phyloP scores from a whole-genome alignment of 2,113 vertebrate genomes.

The Oreocharis arfaki region DNA sequence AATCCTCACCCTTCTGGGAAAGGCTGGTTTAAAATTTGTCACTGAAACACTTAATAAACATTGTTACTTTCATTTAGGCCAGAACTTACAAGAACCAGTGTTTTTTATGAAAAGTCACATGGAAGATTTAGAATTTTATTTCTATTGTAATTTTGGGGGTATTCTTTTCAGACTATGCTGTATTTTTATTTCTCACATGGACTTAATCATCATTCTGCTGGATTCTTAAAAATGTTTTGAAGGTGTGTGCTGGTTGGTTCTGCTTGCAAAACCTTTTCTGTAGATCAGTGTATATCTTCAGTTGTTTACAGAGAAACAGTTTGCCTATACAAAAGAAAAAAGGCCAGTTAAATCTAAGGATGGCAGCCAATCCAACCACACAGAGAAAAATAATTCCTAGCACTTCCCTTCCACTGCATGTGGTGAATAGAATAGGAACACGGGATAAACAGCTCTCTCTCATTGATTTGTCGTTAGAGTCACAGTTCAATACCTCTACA shows the following conservation, averaged over 20 bases:
- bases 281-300: not conserved
- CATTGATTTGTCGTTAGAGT: not conserved
- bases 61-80: not conserved
- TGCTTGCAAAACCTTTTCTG: not conserved
- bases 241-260: not conserved
- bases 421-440: not conserved
- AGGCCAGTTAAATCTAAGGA: not conserved
- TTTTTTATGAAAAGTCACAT: not conserved
- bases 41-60: not conserved
- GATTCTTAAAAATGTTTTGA: not conserved
- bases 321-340: not conserved
- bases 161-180: not conserved
- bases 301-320: not conserved
- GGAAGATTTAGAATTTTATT: not conserved
- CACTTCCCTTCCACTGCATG: not conserved
- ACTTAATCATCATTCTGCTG: not conserved
- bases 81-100: not conserved
- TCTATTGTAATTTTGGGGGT: not conserved
- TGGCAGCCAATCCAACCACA: not conserved
- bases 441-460: not conserved
- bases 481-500: not conserved
- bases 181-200: not conserved
- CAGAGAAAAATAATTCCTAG: not conserved
- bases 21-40: not conserved
- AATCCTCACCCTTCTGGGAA: not conserved